Evolutionary conservation across 2,888 invertebrate genomes (phyloP), one percentile per base, ranked within the genome.

Genomic region (Sturmia bella): DNA sequence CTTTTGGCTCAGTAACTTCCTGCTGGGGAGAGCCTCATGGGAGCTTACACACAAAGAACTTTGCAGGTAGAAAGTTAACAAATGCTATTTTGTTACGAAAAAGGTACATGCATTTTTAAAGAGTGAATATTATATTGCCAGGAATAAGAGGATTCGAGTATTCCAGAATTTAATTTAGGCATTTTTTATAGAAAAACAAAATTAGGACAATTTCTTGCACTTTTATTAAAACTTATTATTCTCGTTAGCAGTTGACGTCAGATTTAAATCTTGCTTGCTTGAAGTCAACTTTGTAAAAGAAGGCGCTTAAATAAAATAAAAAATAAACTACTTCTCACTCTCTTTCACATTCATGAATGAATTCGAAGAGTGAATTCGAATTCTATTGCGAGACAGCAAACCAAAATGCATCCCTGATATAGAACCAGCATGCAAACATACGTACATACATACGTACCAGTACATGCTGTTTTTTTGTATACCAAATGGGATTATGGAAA

Each of bases 401-500:
- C 17, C 19, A 17, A 50, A 32, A 32, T 32, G 32, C 41, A 52
- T 37, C 48, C 43, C 48, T 57, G 48, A 17, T 24, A 59, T 78
- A 50, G 19, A 52, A 9, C 39, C 70, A 45, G 19, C 41, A 52
- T 56, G 50, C 15, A 56, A 32, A 43, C 63, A 52, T 57, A 50
- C 56, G 15, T 17, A 54, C 45, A 32, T 9, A 9, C 9, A n/a
- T 11, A 54, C 15, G 56, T 19, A 9, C 12, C 39, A 17, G 52
- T 50, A 52, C 63, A 76, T 74, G 63, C 45, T 78, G 64, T 32
- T 78, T 50, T 21, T 39, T 54, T 61, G 66, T 61, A 56, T 9
- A 27, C 59, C 64, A 68, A 56, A 73, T 73, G 41, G 81, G 75
- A 81, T 82, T 82, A 78, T 19, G 12, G 54, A 27, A 15, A 70